Percentiles rank a stretch among this genome's conserved stretches.
Evolutionary conservation across 2,113 vertebrate species (phyloP).

Genomic region (Protobothrops mucrosquamatus): DNA sequence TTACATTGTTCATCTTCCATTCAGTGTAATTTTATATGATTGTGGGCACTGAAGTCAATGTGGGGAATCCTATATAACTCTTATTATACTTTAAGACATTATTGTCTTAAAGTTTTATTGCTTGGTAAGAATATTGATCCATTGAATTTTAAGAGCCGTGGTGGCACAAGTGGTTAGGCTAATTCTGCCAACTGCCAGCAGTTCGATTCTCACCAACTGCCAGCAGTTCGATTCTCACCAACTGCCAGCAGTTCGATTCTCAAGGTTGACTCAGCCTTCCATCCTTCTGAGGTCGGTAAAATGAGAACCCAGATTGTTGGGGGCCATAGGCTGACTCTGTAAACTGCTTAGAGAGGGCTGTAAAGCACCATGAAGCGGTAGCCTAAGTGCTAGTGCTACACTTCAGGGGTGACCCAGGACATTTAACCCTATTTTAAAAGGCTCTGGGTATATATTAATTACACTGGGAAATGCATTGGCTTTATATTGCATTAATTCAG

Average conservation of each 20-base stretch:
- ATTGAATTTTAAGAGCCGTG: not conserved
- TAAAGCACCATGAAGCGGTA: too few relatives aligned
- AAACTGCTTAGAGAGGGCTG: too few relatives aligned
- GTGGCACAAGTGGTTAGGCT: not conserved
- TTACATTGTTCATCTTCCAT: not conserved
- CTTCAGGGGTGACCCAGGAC: not conserved
- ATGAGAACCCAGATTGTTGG: too few relatives aligned
- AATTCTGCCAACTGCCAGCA: too few relatives aligned
- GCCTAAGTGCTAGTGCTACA: not conserved
- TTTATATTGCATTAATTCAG: not conserved
- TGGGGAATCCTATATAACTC: not conserved
- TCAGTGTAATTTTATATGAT: not conserved
- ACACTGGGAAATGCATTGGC: not conserved
- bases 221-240: too few relatives aligned
- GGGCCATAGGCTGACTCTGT: too few relatives aligned
- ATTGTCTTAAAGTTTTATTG: not conserved
- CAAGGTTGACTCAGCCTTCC: too few relatives aligned
- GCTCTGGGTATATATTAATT: not conserved
- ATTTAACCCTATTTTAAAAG: not conserved
- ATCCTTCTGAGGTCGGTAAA: too few relatives aligned
- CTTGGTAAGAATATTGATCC: not conserved
- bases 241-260: too few relatives aligned
- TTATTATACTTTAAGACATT: not conserved
- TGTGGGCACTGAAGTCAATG: not conserved
- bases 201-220: too few relatives aligned